Percentiles rank a stretch among this genome's conserved stretches.
Conservation (phyloP, 1,140 invertebrate genomes). For the Diuraphis noxia region DNA sequence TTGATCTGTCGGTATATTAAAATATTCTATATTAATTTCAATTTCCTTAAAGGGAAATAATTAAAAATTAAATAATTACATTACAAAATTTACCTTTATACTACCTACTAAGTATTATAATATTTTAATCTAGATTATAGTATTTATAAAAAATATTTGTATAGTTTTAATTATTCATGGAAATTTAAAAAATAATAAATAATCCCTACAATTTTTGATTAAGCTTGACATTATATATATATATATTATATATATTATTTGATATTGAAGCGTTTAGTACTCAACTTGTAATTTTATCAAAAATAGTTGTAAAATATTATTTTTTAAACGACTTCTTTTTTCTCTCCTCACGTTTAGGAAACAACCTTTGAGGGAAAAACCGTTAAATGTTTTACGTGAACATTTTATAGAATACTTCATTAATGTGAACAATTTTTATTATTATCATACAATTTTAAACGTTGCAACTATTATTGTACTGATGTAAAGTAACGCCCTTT, state of each 20-base stretch:
- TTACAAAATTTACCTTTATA: neutral
- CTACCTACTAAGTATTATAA: neutral
- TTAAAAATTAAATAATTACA: neutral
- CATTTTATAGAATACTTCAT: constrained; percentile 3
- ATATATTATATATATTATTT: neutral
- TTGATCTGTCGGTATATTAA: too few species aligned
- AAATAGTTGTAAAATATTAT: neutral
- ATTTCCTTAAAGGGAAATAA: neutral
- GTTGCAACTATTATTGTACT: neutral
- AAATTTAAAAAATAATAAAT: neutral
- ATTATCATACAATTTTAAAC: neutral
- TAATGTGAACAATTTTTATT: neutral
- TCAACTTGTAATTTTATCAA: neutral
- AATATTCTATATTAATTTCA: too few species aligned
- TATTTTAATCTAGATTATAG: neutral
- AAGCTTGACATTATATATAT: neutral
- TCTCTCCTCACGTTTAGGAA: neutral
- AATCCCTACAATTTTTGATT: neutral
- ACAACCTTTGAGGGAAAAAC: neutral
- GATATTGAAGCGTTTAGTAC: neutral
- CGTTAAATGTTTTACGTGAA: neutral
- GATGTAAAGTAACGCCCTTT: neutral
- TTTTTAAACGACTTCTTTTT: neutral
- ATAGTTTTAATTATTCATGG: neutral
- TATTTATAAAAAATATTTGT: too few species aligned